Evolutionary conservation across 2,113 vertebrate species (phyloP).

Genomic region (Aphelocoma coerulescens): DNA sequence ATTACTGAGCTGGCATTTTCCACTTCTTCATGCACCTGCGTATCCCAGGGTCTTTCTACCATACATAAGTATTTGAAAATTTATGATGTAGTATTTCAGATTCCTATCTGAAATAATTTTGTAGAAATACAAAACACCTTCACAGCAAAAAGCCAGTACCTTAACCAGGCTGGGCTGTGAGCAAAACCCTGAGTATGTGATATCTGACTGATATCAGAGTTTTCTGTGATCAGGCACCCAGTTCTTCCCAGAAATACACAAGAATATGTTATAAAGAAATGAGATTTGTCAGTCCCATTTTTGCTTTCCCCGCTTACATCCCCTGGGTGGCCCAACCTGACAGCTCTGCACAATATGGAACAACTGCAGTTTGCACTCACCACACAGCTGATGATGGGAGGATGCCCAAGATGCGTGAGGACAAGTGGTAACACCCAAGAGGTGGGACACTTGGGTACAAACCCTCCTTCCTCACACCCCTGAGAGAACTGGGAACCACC

Average conservation of each 20-base stretch:
- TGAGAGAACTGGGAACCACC: not conserved
- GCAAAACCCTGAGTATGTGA: not conserved
- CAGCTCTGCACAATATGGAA: not conserved
- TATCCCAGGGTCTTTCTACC: not conserved
- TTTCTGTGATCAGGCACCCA: not conserved
- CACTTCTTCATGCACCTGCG: not conserved
- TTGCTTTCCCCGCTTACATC: accelerated
- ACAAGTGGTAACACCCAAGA: not conserved
- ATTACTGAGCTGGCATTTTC: not conserved
- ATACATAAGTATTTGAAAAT: not conserved
- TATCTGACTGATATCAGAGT: not conserved
- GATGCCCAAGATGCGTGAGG: not conserved
- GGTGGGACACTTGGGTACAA: not conserved
- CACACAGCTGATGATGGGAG: not conserved
- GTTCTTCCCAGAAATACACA: not conserved
- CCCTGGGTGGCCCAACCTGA: not conserved
- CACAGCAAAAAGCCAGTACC: not conserved
- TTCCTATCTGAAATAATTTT: not conserved
- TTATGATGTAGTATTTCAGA: not conserved
- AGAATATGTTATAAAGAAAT: not conserved
- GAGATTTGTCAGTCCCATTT: not conserved
- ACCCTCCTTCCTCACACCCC: not conserved
- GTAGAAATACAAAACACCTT: not conserved
- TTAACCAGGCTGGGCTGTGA: not conserved
- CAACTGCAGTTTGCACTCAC: not conserved